phyloP scores from a whole-genome alignment of 64 coral and sea anemone genomes.

The Orbicella faveolata region DNA sequence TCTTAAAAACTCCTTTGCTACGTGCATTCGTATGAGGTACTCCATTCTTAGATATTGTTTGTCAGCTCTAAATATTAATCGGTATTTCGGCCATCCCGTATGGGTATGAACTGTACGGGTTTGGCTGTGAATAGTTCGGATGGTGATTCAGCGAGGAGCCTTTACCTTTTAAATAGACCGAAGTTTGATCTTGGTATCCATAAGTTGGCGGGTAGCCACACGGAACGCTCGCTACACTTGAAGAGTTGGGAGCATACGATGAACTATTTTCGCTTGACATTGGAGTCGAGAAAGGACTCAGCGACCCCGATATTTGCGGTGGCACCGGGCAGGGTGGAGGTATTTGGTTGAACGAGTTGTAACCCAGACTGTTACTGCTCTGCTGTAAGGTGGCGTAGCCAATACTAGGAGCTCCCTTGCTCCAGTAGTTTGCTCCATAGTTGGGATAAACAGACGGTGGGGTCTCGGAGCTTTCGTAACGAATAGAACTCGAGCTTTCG shows the following conservation, averaged over 20 bases:
- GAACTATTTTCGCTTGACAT: conserved; percentile 67
- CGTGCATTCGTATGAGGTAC: not conserved
- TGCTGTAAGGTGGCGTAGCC: conserved; percentile 61
- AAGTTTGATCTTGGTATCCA: conserved; percentile 81
- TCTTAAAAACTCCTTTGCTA: conserved; percentile 14
- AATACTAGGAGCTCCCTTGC: conserved; percentile 68
- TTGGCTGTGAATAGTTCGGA: conserved; percentile 81
- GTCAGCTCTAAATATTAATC: conserved; percentile 62
- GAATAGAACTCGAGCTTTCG: conserved; percentile 57
- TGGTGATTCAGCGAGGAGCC: conserved; percentile 77
- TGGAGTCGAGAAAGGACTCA: conserved; percentile 86
- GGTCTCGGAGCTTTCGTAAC: conserved; percentile 81
- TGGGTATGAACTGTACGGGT: conserved; percentile 73
- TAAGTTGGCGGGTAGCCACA: conserved; percentile 76
- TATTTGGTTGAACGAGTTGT: conserved; percentile 77
- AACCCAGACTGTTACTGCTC: conserved; percentile 62
- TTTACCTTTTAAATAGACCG: conserved; percentile 89
- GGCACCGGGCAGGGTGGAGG: conserved; percentile 70
- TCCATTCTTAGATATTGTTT: conserved; percentile 39
- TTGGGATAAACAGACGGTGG: conserved; percentile 73
- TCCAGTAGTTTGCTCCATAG: conserved; percentile 85
- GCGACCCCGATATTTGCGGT: conserved; percentile 70
- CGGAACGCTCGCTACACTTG: conserved; percentile 59
- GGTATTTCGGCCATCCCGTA: conserved; percentile 90
- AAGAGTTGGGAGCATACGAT: conserved; percentile 60